Percentiles rank a stretch among this genome's conserved stretches.
These are phyloP conservation scores for Polypterus senegalus DNA, from an alignment of 2,113 vertebrate species.

Conservation along the genomic window DNA sequence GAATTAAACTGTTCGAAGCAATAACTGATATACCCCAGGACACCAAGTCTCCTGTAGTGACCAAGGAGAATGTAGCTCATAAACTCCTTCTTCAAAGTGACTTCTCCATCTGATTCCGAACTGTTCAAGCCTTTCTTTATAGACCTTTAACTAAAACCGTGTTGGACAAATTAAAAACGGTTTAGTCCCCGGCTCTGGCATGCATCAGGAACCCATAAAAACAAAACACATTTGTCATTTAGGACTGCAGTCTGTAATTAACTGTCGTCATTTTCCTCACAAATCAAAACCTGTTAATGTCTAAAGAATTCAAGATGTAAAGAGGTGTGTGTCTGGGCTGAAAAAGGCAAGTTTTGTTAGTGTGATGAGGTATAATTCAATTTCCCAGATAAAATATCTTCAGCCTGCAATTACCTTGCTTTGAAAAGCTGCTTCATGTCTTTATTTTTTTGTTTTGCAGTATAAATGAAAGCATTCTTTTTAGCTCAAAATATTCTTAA, in stretches of 20 bases:
- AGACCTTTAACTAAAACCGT: slow-evolving; percentile 61
- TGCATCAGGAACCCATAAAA: slow-evolving; percentile 54
- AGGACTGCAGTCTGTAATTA: slow-evolving; percentile 49
- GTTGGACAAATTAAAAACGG: slow-evolving; percentile 67
- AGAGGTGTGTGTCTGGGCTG: slow-evolving; percentile 18
- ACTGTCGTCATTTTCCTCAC: slow-evolving; percentile 46
- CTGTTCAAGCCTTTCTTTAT: slow-evolving; percentile 40
- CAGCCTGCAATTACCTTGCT: neutral
- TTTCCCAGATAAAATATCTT: slow-evolving; percentile 4
- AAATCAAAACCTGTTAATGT: slow-evolving; percentile 45
- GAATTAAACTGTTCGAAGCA: slow-evolving; percentile 31
- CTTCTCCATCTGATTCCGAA: slow-evolving; percentile 38
- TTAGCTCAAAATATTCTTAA: slow-evolving; percentile 13
- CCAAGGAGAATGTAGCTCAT: slow-evolving; percentile 55
- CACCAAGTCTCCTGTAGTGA: slow-evolving; percentile 42
- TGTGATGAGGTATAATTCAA: slow-evolving; percentile 1
- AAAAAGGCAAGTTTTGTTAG: slow-evolving; percentile 15
- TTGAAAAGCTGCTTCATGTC: no score
- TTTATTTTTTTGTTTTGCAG: no score
- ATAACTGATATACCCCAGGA: slow-evolving; percentile 41
- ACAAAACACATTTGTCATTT: slow-evolving; percentile 49
- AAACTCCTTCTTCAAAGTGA: slow-evolving; percentile 49
- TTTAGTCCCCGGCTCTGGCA: slow-evolving; percentile 59
- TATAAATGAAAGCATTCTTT: slow-evolving; percentile 1
- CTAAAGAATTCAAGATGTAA: slow-evolving; percentile 31